Conservation (phyloP, 2,888 invertebrate species). For the Nymphalis urticae region DNA sequence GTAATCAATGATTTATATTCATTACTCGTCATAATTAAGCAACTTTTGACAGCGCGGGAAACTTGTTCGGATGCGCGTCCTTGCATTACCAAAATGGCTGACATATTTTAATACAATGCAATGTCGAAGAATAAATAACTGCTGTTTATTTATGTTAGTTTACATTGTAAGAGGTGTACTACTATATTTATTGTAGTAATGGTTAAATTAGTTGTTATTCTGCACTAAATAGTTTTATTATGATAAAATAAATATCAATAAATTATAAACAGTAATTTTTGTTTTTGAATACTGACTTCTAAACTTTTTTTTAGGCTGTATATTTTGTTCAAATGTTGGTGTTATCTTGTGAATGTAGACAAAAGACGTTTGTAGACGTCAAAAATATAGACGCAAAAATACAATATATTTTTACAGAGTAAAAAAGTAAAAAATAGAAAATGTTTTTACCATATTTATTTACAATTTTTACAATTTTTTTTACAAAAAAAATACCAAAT, state of each 20-base stretch:
- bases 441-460: constrained; percentile 47
- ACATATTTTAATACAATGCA: constrained; percentile 38
- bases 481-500: constrained; percentile 45
- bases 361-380: not conserved
- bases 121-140: constrained; percentile 17
- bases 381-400: too few species aligned
- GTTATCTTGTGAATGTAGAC: too few species aligned
- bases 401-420: not conserved
- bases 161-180: not conserved
- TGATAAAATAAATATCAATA: too few species aligned
- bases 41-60: constrained; percentile 34
- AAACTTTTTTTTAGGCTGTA: too few species aligned
- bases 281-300: too few species aligned
- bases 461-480: constrained; percentile 50
- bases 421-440: constrained; percentile 1
- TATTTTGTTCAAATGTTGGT: too few species aligned
- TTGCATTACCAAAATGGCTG: constrained; percentile 38
- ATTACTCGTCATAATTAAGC: constrained; percentile 26
- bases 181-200: not conserved
- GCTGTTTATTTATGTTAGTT: not conserved
- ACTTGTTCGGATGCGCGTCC: constrained; percentile 39
- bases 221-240: too few species aligned
- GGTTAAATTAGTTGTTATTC: too few species aligned
- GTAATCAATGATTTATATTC: constrained; percentile 17
- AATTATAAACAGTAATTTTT: too few species aligned